Percentiles rank a stretch among this genome's conserved stretches.
Evolutionary conservation across 2,888 invertebrate species (phyloP).

Genomic region (Eupithecia subfuscata): DNA sequence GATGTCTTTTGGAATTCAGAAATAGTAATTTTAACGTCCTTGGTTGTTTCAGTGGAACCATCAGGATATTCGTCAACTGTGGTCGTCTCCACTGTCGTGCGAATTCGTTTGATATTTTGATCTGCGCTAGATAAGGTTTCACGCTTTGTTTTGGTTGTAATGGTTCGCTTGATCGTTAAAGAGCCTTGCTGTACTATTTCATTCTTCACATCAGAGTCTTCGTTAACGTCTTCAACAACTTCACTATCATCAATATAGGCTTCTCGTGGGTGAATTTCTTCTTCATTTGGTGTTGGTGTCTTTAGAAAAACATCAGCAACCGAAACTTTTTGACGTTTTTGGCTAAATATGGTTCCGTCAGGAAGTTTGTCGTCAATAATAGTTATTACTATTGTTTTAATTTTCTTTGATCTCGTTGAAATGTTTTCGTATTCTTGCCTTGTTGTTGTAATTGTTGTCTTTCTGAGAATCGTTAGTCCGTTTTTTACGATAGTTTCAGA

Average conservation of each 20-base stretch:
- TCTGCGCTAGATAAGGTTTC: slow-evolving; percentile 80
- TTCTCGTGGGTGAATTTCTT: slow-evolving; percentile 55
- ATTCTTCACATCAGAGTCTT: slow-evolving; percentile 71
- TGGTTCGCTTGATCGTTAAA: slow-evolving; percentile 68
- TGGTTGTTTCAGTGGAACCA: slow-evolving; percentile 83
- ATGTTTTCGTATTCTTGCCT: slow-evolving; percentile 69
- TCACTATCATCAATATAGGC: slow-evolving; percentile 65
- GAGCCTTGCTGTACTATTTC: slow-evolving; percentile 69
- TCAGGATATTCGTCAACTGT: slow-evolving; percentile 79
- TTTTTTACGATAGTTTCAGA: slow-evolving; percentile 62
- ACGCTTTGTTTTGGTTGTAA: slow-evolving; percentile 76
- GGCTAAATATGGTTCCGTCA: slow-evolving; percentile 72
- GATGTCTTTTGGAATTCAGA: slow-evolving; percentile 80
- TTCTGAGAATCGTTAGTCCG: slow-evolving; percentile 63
- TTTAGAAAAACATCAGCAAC: slow-evolving; percentile 67
- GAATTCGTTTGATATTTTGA: slow-evolving; percentile 81
- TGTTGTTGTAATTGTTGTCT: slow-evolving; percentile 67
- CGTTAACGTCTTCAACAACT: slow-evolving; percentile 71
- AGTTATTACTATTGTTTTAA: slow-evolving; percentile 68
- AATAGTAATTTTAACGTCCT: slow-evolving; percentile 80
- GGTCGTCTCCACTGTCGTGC: slow-evolving; percentile 83
- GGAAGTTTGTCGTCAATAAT: slow-evolving; percentile 72
- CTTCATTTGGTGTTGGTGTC: slow-evolving; percentile 47
- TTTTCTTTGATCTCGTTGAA: slow-evolving; percentile 60
- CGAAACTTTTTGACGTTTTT: slow-evolving; percentile 75